Evolutionary conservation across 2,113 vertebrate species (phyloP).

Genomic region (Oreochromis niloticus): DNA sequence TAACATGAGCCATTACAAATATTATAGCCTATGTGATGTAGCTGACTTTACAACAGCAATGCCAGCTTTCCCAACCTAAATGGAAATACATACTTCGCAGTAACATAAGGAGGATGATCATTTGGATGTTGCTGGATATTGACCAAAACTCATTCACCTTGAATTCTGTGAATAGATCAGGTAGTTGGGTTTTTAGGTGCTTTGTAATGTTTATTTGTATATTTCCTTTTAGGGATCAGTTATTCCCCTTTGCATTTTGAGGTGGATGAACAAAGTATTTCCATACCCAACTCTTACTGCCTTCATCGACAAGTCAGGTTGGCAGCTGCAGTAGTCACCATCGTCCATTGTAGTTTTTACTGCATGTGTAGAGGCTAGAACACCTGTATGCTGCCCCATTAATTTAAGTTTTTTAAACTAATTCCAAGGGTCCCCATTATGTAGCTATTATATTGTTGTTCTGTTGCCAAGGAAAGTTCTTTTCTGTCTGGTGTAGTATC

Average conservation of each 20-base stretch:
- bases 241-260: neutral
- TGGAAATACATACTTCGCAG: neutral
- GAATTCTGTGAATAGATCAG: neutral
- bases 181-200: neutral
- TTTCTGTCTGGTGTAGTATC: neutral
- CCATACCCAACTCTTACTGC: neutral
- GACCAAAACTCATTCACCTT: neutral
- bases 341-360: neutral
- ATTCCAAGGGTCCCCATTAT: neutral
- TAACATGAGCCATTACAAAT: neutral
- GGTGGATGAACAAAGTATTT: neutral
- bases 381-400: neutral
- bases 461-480: neutral
- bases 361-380: neutral
- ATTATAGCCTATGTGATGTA: neutral
- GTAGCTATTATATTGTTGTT: neutral
- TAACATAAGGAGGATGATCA: neutral
- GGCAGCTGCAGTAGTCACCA: neutral
- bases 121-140: neutral
- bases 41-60: neutral
- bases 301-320: neutral
- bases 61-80: neutral
- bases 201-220: neutral
- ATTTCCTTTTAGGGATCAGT: neutral
- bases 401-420: accelerated